Percentiles rank a stretch among this genome's conserved stretches.
Evolutionary conservation across 92 coral and sea anemone genomes (phyloP).

Genomic region (Epizoanthus scotinus): DNA sequence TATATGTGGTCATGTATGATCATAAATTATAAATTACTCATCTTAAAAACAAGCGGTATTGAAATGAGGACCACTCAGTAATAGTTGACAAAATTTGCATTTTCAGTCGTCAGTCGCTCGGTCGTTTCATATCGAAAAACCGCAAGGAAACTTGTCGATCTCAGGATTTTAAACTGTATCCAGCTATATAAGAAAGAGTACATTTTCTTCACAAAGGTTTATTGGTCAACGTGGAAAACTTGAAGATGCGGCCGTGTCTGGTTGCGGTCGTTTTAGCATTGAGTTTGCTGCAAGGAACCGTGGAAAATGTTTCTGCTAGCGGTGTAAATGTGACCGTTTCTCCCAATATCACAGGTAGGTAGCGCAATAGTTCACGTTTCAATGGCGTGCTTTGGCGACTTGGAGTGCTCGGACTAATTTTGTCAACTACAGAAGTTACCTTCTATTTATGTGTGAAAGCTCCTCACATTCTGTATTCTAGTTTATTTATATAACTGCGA

Average conservation of each 20-base stretch:
- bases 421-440: too few species aligned
- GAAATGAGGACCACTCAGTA: slow-evolving; percentile 26
- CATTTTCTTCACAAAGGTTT: neutral
- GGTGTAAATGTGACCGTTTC: neutral
- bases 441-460: too few species aligned
- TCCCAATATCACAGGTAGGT: slow-evolving; percentile 14
- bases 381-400: neutral
- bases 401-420: too few species aligned
- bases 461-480: neutral
- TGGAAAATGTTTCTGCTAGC: neutral
- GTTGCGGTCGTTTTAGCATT: neutral
- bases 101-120: slow-evolving; percentile 39
- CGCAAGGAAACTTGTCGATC: neutral
- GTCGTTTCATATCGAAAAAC: slow-evolving; percentile 3
- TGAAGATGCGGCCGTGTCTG: neutral
- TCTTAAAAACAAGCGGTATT: slow-evolving; percentile 34
- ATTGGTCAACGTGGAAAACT: neutral
- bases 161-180: neutral
- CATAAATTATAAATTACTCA: slow-evolving; percentile 27
- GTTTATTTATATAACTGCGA: neutral
- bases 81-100: slow-evolving; percentile 33
- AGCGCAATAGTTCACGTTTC: neutral
- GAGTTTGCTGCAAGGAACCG: slow-evolving; percentile 6
- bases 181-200: neutral
- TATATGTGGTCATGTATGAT: neutral